phyloP scores from a whole-genome alignment of 2,888 invertebrate species.

The Eumacrocentrus americanus region DNA sequence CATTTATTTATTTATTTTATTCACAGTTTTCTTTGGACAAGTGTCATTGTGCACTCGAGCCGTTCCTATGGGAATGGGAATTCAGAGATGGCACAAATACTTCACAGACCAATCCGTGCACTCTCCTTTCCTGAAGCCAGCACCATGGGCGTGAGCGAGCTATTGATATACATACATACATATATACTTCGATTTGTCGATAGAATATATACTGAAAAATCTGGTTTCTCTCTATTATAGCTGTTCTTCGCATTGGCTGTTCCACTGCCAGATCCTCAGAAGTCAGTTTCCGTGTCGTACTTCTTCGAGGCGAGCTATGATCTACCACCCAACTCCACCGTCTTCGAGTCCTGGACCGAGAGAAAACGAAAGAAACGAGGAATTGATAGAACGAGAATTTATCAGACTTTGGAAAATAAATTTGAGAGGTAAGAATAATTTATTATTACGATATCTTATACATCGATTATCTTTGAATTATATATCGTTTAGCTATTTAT shows the following conservation, averaged over 20 bases:
- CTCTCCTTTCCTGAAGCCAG: slow-evolving; percentile 55
- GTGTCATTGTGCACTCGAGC: slow-evolving; percentile 8
- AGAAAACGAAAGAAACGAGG: slow-evolving; percentile 62
- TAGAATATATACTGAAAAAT: not conserved
- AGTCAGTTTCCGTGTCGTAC: slow-evolving; percentile 75
- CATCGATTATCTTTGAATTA: not conserved
- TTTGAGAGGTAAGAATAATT: slow-evolving; percentile 64
- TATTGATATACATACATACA: not conserved
- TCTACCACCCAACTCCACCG: slow-evolving; percentile 65
- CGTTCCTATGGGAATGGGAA: slow-evolving; percentile 33
- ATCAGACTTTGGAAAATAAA: slow-evolving; percentile 65
- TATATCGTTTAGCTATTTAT: too few relatives aligned
- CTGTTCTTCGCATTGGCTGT: slow-evolving; percentile 73
- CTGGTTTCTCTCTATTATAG: slow-evolving; percentile 56
- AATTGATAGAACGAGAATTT: slow-evolving; percentile 65
- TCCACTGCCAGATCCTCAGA: slow-evolving; percentile 72
- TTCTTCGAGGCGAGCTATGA: slow-evolving; percentile 76
- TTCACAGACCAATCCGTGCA: slow-evolving; percentile 56
- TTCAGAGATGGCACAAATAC: slow-evolving; percentile 53
- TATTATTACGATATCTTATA: not conserved
- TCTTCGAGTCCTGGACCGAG: slow-evolving; percentile 42
- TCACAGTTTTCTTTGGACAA: not conserved
- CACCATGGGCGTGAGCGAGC: slow-evolving; percentile 55
- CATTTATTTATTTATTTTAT: too few relatives aligned
- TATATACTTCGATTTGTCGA: not conserved